Evolutionary conservation across 2,888 invertebrate genomes (phyloP).

Genomic region (Agonopterix alstromeriana): DNA sequence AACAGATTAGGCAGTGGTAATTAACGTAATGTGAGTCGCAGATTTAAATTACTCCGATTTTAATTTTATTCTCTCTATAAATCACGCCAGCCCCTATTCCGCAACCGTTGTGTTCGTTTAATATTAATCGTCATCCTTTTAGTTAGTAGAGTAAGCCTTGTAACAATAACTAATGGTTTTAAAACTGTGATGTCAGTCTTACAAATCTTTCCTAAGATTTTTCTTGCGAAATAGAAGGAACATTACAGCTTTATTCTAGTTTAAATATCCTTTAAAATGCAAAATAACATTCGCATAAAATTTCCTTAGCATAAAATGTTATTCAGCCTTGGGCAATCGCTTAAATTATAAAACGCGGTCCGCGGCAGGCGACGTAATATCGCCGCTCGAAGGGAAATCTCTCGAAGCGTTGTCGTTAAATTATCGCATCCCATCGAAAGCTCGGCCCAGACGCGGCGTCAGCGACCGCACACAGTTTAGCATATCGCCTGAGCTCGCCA

Average conservation of each 20-base stretch:
- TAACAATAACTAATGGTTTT: too few relatives aligned
- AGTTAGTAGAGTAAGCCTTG: too few relatives aligned
- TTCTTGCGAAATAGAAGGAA: too few relatives aligned
- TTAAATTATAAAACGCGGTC: constrained; percentile 50
- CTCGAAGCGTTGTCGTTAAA: constrained; percentile 56
- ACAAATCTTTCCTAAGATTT: too few relatives aligned
- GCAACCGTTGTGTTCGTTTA: constrained; percentile 20
- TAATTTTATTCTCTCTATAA: constrained; percentile 33
- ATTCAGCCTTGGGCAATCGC: constrained; percentile 40
- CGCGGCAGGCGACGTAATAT: constrained; percentile 46
- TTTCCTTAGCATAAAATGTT: constrained; percentile 37
- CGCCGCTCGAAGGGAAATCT: constrained; percentile 44
- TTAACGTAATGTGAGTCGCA: constrained; percentile 55
- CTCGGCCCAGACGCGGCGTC: constrained; percentile 37
- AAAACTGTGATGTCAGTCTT: too few relatives aligned
- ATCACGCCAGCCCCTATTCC: constrained; percentile 29
- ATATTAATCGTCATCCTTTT: too few relatives aligned
- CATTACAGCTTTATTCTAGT: neutral
- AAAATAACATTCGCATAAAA: constrained; percentile 46
- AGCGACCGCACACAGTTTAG: constrained; percentile 48
- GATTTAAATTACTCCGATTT: constrained; percentile 44
- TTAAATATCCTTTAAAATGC: constrained; percentile 35
- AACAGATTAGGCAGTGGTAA: constrained; percentile 59
- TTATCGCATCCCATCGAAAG: constrained; percentile 54
- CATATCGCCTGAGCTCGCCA: constrained; percentile 59